Evolutionary conservation across 2,888 invertebrate genomes (phyloP), one percentile per base, ranked within the genome.

Genomic region (Callinectes sapidus): DNA sequence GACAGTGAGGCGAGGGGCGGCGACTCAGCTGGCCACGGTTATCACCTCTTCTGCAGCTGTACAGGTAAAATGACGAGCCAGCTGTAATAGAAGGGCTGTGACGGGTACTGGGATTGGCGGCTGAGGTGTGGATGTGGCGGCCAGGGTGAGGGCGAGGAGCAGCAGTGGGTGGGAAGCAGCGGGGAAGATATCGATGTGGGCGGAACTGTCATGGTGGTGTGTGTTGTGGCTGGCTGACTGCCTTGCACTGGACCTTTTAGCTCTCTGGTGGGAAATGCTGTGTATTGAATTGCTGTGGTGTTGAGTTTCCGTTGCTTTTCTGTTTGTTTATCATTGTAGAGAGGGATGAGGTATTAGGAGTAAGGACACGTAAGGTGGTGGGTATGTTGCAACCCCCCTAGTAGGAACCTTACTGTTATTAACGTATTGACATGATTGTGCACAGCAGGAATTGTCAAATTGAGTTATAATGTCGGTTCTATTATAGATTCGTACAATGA

Each of bases 171-270:
- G 66, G 23, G 23, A n/a, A n/a, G 10, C 8, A 8, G n/a, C 1
- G 8, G n/a, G n/a, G 28, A 71, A n/a, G 10, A 28, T 28, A 81
- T 81, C 81, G 81, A 81, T 81, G 81, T 81, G 81, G 81, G 81
- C 81, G 81, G 81, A 81, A 35, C 81, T 35, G 81, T 81, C 81
- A 81, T 81, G 81, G 81, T 81, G 81, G 81, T 23, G 61, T 23
- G 61, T 61, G 81, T 81, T 13, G 5, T 81, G 81, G 23, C n/a
- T 71, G 23, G 71, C 28, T 18, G 6, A 10, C 8, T 48, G 48
- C 8, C 48, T 48, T 5, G 10, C n/a, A n/a, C n/a, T n/a, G 48
- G 48, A 48, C 48, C 48, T 48, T 48, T 10, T 81, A 18, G 16
- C 10, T 2, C 14, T 35, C 2, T 71, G 61, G 28, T 28, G 71